phyloP scores from a whole-genome alignment of 2,113 vertebrate genomes.

The Strix aluco region DNA sequence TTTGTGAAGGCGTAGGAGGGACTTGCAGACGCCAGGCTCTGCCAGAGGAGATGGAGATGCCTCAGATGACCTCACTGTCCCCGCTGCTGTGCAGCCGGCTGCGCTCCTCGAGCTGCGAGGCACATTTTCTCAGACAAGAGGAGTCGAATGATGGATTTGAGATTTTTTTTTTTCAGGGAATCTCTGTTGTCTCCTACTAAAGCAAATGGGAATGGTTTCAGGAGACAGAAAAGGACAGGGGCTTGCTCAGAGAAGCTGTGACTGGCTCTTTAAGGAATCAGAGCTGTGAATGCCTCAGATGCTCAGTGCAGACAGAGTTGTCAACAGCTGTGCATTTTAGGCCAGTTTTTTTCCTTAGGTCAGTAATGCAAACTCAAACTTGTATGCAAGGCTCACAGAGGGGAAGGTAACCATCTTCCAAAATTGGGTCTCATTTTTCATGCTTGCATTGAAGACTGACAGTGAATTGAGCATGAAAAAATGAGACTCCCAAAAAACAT shows the following conservation, averaged over 20 bases:
- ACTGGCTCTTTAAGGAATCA: not conserved
- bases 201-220: not conserved
- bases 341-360: not conserved
- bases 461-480: not conserved
- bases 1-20: not conserved
- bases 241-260: not conserved
- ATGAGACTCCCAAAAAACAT: not conserved
- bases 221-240: not conserved
- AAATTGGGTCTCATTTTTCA: not conserved
- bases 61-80: not conserved
- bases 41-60: not conserved
- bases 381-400: not conserved
- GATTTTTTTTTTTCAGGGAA: not conserved
- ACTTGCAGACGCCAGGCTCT: fast-evolving
- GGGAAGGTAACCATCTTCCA: not conserved
- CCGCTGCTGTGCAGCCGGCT: not conserved
- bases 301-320: not conserved
- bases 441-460: not conserved
- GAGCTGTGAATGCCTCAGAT: not conserved
- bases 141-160: not conserved
- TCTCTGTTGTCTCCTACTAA: not conserved
- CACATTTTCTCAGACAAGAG: not conserved
- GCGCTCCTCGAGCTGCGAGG: not conserved
- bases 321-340: not conserved
- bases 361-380: not conserved